phyloP scores from a whole-genome alignment of 2,888 invertebrate genomes.

The Dolichopus griseipennis region DNA sequence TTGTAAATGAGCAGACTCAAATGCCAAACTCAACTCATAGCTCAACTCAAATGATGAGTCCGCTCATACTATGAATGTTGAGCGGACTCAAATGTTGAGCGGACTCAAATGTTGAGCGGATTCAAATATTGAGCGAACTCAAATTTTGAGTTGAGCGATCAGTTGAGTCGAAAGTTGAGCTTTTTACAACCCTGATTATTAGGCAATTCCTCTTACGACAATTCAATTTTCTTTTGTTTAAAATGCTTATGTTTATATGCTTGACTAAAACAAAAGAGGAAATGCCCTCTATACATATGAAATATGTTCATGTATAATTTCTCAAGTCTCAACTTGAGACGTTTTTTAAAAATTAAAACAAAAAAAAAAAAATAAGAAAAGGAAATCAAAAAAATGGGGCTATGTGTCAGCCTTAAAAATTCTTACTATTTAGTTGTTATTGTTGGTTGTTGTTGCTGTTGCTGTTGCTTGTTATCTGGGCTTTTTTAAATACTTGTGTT shows the following conservation, averaged over 20 bases:
- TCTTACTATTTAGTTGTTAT: too few relatives aligned
- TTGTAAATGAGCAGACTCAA: too few relatives aligned
- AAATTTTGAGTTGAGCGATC: too few relatives aligned
- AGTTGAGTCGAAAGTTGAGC: too few relatives aligned
- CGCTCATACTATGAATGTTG: too few relatives aligned
- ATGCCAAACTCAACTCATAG: too few relatives aligned
- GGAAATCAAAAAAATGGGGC: neutral
- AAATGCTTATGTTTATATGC: neutral
- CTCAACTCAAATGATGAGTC: too few relatives aligned
- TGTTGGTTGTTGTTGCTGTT: neutral
- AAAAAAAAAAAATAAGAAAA: too few relatives aligned
- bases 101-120: too few relatives aligned
- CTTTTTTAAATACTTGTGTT: neutral
- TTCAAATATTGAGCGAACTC: too few relatives aligned
- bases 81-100: too few relatives aligned
- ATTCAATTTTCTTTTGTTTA: neutral
- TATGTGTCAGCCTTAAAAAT: neutral
- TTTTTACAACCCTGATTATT: too few relatives aligned
- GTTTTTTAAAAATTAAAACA: neutral
- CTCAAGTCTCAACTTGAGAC: constrained; percentile 6
- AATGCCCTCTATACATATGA: neutral
- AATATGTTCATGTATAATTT: neutral
- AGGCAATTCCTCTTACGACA: neutral
- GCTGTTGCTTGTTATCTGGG: neutral
- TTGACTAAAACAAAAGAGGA: constrained; percentile 4